Evolutionary conservation across 2,113 vertebrate genomes (phyloP).

Genomic region (Eurystomus gularis): DNA sequence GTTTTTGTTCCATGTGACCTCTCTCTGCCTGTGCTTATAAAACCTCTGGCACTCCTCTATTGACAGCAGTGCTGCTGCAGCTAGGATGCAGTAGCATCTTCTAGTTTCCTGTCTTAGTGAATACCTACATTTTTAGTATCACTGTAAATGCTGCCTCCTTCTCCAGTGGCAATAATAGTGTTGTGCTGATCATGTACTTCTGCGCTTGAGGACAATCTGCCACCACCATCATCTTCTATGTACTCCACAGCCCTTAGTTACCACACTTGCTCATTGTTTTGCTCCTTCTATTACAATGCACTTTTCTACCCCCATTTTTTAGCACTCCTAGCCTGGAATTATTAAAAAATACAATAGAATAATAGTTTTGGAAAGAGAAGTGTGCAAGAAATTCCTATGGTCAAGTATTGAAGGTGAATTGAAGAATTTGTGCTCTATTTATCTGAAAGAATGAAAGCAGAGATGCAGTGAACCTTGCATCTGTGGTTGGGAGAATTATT

Average conservation of each 20-base stretch:
- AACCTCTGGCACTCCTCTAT: not conserved
- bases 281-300: not conserved
- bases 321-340: not conserved
- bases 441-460: not conserved
- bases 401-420: not conserved
- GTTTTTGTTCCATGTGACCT: not conserved
- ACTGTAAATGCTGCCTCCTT: not conserved
- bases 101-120: not conserved
- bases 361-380: not conserved
- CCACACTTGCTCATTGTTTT: not conserved
- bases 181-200: not conserved
- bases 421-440: not conserved
- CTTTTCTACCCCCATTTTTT: not conserved
- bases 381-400: not conserved
- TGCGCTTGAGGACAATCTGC: not conserved
- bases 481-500: not conserved
- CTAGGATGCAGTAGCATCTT: not conserved
- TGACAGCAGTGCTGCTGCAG: not conserved
- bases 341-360: not conserved
- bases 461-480: not conserved
- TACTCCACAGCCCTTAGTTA: not conserved
- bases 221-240: not conserved
- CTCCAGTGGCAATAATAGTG: not conserved
- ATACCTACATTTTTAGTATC: not conserved
- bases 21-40: not conserved